Conservation (phyloP, 2,888 invertebrate species). For the Hemicrepidius hirtus region DNA sequence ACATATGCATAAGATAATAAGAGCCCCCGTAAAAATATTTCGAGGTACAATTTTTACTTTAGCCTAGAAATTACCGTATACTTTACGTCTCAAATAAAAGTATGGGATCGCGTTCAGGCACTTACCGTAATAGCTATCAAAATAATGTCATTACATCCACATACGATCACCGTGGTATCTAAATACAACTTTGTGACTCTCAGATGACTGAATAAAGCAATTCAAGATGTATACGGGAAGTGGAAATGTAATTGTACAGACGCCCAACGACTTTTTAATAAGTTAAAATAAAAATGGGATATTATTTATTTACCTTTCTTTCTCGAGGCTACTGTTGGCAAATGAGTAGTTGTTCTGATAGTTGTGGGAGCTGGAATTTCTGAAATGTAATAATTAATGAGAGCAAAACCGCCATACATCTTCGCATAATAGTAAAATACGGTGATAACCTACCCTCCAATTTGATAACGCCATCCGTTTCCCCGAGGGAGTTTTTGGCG, state of each 20-base stretch:
- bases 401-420: constrained; percentile 52
- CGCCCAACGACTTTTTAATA: constrained; percentile 30
- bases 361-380: constrained; percentile 92
- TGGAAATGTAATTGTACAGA: constrained; percentile 35
- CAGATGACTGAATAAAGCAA: constrained; percentile 44
- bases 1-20: constrained; percentile 49
- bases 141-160: constrained; percentile 39
- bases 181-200: constrained; percentile 42
- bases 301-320: constrained; percentile 79
- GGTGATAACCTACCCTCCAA: constrained; percentile 82
- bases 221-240: constrained; percentile 8
- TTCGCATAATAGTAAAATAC: constrained; percentile 35
- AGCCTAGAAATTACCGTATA: constrained; percentile 39
- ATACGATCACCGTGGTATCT: constrained; percentile 35
- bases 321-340: constrained; percentile 76
- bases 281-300: background rate
- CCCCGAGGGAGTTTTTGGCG: constrained; percentile 92
- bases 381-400: constrained; percentile 70
- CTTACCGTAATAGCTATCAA: constrained; percentile 51
- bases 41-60: constrained; percentile 40
- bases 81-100: constrained; percentile 44
- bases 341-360: constrained; percentile 77
- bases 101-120: constrained; percentile 45
- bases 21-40: constrained; percentile 39
- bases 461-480: constrained; percentile 92